These are phyloP conservation scores for Scylla paramamosain DNA, from an alignment of 1,140 invertebrate species.

Conservation along the genomic window DNA sequence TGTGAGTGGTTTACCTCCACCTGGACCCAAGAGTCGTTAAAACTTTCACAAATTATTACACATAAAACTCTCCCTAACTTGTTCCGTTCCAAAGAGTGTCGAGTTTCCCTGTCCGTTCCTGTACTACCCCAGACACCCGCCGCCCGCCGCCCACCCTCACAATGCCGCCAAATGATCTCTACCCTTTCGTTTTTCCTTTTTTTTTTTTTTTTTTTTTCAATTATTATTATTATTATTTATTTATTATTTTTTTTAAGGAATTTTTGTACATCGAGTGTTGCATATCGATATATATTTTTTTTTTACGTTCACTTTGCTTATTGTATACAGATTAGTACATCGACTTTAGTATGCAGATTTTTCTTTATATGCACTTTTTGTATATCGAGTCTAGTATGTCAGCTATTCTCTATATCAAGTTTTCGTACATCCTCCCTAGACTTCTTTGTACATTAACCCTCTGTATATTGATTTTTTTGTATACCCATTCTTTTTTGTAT, in stretches of 20 bases:
- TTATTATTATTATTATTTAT: background rate
- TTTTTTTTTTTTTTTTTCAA: background rate
- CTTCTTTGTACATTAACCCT: too few relatives aligned
- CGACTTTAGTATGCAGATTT: too few relatives aligned
- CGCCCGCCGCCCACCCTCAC: background rate
- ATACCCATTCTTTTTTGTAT: too few relatives aligned
- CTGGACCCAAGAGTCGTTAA: background rate
- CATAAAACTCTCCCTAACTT: background rate
- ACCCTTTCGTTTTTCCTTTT: background rate
- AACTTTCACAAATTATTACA: constrained; percentile 16
- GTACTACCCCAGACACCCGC: background rate
- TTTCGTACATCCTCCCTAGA: too few relatives aligned
- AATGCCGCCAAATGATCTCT: background rate
- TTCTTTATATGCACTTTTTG: too few relatives aligned
- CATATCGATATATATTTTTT: too few relatives aligned
- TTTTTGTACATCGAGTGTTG: background rate
- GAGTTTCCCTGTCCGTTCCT: background rate
- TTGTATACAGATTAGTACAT: too few relatives aligned
- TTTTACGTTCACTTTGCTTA: too few relatives aligned
- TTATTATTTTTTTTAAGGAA: background rate
- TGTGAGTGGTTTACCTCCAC: background rate
- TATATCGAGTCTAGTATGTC: too few relatives aligned
- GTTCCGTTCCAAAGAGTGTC: background rate
- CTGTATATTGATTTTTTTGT: too few relatives aligned
- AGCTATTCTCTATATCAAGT: too few relatives aligned